phyloP scores from a whole-genome alignment of 1,140 invertebrate species.

The Drosophila mauritiana region DNA sequence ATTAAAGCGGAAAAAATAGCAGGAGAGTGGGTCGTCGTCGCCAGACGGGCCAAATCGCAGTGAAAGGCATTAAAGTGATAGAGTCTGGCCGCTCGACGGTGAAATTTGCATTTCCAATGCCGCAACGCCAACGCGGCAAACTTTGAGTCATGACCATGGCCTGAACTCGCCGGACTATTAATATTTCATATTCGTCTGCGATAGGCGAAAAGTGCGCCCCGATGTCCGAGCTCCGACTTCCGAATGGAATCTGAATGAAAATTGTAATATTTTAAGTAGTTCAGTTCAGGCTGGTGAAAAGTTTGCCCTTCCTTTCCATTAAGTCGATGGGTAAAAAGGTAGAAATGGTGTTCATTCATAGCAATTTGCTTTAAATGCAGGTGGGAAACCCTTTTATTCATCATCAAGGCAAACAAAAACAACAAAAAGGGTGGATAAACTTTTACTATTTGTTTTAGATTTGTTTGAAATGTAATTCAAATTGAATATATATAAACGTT shows the following conservation, averaged over 20 bases:
- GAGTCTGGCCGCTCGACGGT: constrained; percentile 55
- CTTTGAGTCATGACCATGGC: constrained; percentile 35
- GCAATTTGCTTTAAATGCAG: not conserved
- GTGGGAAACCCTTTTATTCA: not conserved
- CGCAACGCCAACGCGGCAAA: constrained; percentile 42
- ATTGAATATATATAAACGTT: not conserved
- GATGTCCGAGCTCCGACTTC: constrained; percentile 13
- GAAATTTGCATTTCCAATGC: constrained; percentile 78
- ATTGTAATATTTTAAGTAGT: constrained; percentile 18
- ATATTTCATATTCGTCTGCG: constrained; percentile 81
- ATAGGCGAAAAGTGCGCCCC: constrained; percentile 59
- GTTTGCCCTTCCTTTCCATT: constrained; percentile 8
- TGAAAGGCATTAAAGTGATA: constrained; percentile 82
- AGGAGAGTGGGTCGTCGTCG: constrained; percentile 46
- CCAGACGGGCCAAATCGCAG: constrained; percentile 62
- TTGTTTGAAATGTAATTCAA: not conserved
- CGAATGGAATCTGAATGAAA: constrained; percentile 21
- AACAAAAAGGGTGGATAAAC: not conserved
- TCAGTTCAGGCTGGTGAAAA: not conserved
- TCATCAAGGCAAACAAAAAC: not conserved
- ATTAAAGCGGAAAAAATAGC: not conserved
- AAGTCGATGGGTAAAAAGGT: constrained; percentile 7
- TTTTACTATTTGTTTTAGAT: not conserved
- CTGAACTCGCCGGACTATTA: constrained; percentile 64
- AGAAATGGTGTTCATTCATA: not conserved